Evolutionary conservation across 1,140 invertebrate species (phyloP).

Genomic region (Zophobas atratus): DNA sequence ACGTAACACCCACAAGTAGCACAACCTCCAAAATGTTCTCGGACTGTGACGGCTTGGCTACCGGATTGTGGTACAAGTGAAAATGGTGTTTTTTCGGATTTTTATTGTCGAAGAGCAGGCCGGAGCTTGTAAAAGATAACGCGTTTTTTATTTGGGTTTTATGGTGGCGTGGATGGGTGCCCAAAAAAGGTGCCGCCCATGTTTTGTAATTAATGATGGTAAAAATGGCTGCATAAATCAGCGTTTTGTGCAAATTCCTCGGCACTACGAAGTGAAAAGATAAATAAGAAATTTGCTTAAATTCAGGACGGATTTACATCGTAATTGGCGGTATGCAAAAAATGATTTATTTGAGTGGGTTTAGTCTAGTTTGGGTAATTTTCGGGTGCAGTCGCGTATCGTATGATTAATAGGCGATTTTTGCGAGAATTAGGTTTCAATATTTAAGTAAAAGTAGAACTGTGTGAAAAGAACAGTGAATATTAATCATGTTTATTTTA

Average conservation of each 20-base stretch:
- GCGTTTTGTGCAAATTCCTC: not conserved
- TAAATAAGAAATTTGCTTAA: conserved; percentile 17
- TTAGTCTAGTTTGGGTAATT: conserved; percentile 1
- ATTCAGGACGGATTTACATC: conserved; percentile 17
- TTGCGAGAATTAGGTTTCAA: too few species aligned
- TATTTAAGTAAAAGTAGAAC: too few species aligned
- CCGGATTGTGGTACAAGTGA: not conserved
- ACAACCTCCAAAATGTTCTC: not conserved
- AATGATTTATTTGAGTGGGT: conserved; percentile 9
- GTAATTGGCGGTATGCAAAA: conserved; percentile 8
- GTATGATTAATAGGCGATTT: too few species aligned
- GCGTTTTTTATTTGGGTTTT: not conserved
- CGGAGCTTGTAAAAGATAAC: not conserved
- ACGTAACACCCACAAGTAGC: not conserved
- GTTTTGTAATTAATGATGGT: not conserved
- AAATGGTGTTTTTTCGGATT: not conserved
- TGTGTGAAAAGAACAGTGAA: too few species aligned
- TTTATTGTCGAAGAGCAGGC: not conserved
- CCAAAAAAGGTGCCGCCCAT: not conserved
- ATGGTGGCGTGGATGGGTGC: not conserved
- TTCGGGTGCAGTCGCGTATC: conserved; percentile 6
- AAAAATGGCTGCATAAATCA: conserved; percentile 3
- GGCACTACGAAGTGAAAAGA: conserved; percentile 16
- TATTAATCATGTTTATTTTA: too few species aligned
- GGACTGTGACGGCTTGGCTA: not conserved